Evolutionary conservation across 2,113 vertebrate species (phyloP).

Genomic region (Oncorhynchus mykiss): DNA sequence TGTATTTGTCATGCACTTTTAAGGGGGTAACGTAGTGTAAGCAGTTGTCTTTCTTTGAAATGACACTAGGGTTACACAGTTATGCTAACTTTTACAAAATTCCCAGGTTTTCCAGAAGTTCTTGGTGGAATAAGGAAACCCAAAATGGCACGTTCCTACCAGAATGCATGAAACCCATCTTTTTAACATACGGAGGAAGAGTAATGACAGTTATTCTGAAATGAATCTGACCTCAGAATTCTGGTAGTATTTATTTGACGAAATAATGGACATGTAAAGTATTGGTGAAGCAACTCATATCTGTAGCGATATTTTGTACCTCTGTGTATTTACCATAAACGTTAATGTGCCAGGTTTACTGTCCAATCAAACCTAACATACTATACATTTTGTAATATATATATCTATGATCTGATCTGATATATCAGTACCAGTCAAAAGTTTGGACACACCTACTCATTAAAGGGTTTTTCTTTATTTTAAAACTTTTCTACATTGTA

Average conservation of each 20-base stretch:
- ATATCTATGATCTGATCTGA: constrained; percentile 49
- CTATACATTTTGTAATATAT: constrained; percentile 52
- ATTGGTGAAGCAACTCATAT: constrained; percentile 16
- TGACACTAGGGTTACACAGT: not conserved
- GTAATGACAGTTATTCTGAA: not conserved
- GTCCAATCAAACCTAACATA: constrained; percentile 47
- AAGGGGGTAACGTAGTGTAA: not conserved
- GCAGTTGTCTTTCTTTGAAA: constrained; percentile 5
- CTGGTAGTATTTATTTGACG: constrained; percentile 26
- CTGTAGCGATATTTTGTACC: constrained; percentile 46
- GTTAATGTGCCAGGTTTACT: constrained; percentile 60
- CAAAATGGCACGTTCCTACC: not conserved
- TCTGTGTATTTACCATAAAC: constrained; percentile 36
- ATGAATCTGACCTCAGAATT: constrained; percentile 36
- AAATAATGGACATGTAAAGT: constrained; percentile 32
- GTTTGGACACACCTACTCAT: too few species aligned
- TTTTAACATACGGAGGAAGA: not conserved
- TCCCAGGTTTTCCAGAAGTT: too few species aligned
- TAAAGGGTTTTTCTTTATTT: too few species aligned
- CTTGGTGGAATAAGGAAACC: too few species aligned
- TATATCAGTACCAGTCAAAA: not conserved
- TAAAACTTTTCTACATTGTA: too few species aligned
- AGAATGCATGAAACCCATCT: constrained; percentile 39
- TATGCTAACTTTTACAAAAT: too few species aligned
- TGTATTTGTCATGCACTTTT: constrained; percentile 31